A percentile compares a stretch with the other conserved stretches of the same genome.
Conservation (phyloP, 2,888 invertebrate species). For the Apoderus coryli region DNA sequence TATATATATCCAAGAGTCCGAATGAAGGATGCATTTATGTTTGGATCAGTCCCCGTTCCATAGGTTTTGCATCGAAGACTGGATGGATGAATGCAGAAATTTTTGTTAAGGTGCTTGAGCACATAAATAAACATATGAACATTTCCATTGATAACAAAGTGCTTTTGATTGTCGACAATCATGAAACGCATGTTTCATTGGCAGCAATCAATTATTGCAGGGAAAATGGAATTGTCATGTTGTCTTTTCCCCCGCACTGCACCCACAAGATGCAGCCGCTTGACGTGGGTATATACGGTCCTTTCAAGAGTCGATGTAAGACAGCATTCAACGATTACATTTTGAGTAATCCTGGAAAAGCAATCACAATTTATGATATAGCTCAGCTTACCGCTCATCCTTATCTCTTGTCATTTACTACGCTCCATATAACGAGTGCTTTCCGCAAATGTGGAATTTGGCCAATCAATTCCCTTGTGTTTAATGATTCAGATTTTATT, state of each 20-base stretch:
- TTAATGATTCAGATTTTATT: slow-evolving; percentile 4
- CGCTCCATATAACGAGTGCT: slow-evolving; percentile 15
- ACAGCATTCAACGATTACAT: slow-evolving; percentile 12
- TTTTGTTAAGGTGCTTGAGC: slow-evolving; percentile 4
- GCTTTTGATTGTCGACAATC: slow-evolving; percentile 9
- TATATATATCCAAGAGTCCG: slow-evolving; percentile 13
- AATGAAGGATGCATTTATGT: slow-evolving; percentile 11
- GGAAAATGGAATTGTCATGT: slow-evolving; percentile 9
- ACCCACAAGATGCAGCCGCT: slow-evolving; percentile 12
- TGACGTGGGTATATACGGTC: slow-evolving; percentile 13
- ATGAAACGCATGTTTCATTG: slow-evolving; percentile 7
- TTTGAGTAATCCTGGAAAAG: slow-evolving; percentile 14
- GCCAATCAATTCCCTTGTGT: slow-evolving; percentile 3
- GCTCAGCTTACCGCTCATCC: slow-evolving; percentile 11
- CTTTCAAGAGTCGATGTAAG: slow-evolving; percentile 11
- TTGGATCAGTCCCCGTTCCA: slow-evolving; percentile 12
- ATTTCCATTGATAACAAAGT: neutral
- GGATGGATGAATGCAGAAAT: slow-evolving; percentile 15
- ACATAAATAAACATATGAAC: neutral
- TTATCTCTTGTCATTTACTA: slow-evolving; percentile 10
- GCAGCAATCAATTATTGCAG: slow-evolving; percentile 5
- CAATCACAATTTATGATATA: slow-evolving; percentile 15
- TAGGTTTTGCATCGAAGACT: slow-evolving; percentile 12
- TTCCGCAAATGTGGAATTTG: slow-evolving; percentile 12
- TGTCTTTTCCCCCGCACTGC: slow-evolving; percentile 10